Evolutionary conservation across 2,888 invertebrate species (phyloP).

Genomic region (Lepidochrysops patricia): DNA sequence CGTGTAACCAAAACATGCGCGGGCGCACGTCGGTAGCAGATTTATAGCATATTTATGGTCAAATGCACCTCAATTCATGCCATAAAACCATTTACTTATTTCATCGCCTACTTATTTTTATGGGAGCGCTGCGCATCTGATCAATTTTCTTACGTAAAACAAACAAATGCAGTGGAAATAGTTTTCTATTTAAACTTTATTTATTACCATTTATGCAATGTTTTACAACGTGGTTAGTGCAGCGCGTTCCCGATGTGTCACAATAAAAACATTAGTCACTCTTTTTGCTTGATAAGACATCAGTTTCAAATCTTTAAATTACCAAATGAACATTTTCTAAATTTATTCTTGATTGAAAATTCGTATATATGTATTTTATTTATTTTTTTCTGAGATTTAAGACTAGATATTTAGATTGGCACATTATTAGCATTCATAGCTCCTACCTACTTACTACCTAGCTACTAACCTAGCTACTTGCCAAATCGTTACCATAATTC

Average conservation of each 20-base stretch:
- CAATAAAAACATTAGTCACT: background rate
- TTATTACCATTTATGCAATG: background rate
- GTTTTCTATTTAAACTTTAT: background rate
- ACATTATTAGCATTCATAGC: background rate
- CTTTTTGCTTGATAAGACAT: background rate
- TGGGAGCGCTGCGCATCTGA: background rate
- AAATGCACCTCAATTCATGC: background rate
- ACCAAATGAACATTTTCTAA: no score
- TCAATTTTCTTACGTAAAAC: background rate
- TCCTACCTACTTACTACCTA: background rate
- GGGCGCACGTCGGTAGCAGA: background rate
- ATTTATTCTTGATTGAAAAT: no score
- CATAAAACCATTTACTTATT: slow-evolving; percentile 3
- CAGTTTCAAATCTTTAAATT: background rate
- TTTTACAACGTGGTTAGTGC: background rate
- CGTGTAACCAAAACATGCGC: background rate
- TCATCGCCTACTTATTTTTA: slow-evolving; percentile 1
- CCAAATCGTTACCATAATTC: background rate
- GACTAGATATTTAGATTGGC: background rate
- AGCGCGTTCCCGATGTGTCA: background rate
- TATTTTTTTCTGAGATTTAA: background rate
- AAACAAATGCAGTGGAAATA: slow-evolving; percentile 1
- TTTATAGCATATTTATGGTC: background rate
- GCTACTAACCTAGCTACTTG: no score
- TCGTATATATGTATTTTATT: background rate